Evolutionary conservation across 2,888 invertebrate genomes (phyloP).

Genomic region (Mechanitis mazaeus): DNA sequence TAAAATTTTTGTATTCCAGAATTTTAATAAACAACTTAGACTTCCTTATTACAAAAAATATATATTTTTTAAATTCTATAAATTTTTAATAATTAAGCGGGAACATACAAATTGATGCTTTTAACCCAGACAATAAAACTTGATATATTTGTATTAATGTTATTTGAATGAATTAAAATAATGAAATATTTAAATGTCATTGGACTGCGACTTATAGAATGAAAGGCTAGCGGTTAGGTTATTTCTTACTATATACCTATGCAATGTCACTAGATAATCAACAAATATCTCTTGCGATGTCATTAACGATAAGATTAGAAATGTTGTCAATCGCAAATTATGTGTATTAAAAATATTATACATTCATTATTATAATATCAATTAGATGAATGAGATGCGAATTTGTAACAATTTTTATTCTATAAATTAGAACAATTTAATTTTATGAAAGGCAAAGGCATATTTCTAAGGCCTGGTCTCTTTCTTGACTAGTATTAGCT

Average conservation of each 20-base stretch:
- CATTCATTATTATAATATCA: conserved; percentile 11
- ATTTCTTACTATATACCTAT: conserved; percentile 40
- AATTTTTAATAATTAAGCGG: conserved; percentile 10
- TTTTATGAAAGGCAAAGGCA: not conserved
- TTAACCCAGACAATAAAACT: conserved; percentile 53
- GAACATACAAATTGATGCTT: conserved; percentile 14
- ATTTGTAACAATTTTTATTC: conserved; percentile 18
- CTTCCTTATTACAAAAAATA: not conserved
- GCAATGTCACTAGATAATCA: conserved; percentile 62
- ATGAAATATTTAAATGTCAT: conserved; percentile 14
- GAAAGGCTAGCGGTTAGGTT: conserved; percentile 32
- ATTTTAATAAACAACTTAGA: not conserved
- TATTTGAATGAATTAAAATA: conserved; percentile 10
- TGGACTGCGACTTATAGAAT: conserved; percentile 3
- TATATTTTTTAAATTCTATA: conserved; percentile 1
- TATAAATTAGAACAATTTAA: not conserved
- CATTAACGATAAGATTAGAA: conserved; percentile 44
- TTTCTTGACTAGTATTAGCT: conserved; percentile 61
- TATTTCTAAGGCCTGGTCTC: conserved; percentile 33
- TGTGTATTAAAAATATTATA: conserved; percentile 4
- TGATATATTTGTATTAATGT: conserved; percentile 23
- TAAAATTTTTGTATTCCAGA: not conserved
- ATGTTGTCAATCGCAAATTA: conserved; percentile 70
- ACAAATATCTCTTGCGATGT: conserved; percentile 36
- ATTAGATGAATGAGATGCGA: conserved; percentile 31